Evolutionary conservation across 2,113 vertebrate species (phyloP), one percentile per base, ranked within the genome.

Genomic region (Lepus europaeus): DNA sequence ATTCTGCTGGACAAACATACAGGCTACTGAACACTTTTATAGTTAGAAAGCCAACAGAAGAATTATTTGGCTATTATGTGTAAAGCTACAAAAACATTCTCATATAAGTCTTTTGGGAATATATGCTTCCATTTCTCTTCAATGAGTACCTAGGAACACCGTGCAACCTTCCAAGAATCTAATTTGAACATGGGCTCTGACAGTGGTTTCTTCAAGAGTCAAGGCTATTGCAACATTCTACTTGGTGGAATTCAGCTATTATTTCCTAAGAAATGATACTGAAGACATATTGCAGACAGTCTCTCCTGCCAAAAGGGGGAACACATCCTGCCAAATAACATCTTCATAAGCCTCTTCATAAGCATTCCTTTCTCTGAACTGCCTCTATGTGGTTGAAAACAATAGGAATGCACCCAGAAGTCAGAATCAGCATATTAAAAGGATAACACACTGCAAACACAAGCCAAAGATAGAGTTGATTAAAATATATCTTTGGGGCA

Each of bases 51-150:
- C 17, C 61, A 22, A 63, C 10, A 72, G 33, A 73, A 56, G 6
- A 9, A 20, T 2, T 27, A 2, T 63, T 88, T 88, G 64, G 20
- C 3, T 87, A 8, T 82, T n/a, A n/a, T 53, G 5, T 79, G 31
- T 16, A 78, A 68, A 68, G 27, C 31, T 31, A 0, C 14, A 14
- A 3, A 27, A 61, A 51, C 17, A 87, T n/a, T 17, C 3, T 84
- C 61, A 31, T 7, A 83, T 9, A 72, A 95, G 20, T 22, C 13
- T 66, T 87, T 39, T 63, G 66, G 49, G 14, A 31, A 79, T 2
- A 74, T 85, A 45, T 49, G 25, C 66, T 87, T 87, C 86, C 11
- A n/a, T 82, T 93, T 82, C n/a, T 90, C 29, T 89, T 73, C 4
- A 14, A 72, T 29, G 76, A 27, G 33, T 19, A 59, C 5, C 7